A percentile compares a stretch with the other conserved stretches of the same genome.
Conservation (phyloP, 2,888 invertebrate species). For the Hoplodrina blanda region DNA sequence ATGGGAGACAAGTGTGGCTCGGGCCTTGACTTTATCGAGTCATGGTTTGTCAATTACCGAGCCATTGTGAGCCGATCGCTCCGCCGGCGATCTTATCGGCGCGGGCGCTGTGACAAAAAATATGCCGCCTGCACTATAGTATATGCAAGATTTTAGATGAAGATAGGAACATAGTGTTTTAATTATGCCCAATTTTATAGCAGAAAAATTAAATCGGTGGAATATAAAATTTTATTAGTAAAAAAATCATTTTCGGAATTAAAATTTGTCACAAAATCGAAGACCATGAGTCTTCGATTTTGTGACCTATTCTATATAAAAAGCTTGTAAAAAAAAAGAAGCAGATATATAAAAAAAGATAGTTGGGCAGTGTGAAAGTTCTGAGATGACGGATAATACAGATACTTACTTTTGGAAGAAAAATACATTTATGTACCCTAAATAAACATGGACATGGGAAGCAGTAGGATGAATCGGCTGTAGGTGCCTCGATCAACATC, state of each 20-base stretch:
- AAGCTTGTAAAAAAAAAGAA: too few species aligned
- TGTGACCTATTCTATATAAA: too few species aligned
- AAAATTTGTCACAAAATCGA: background rate
- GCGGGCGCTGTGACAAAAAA: conserved; percentile 78
- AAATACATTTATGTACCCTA: background rate
- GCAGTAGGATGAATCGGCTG: too few species aligned
- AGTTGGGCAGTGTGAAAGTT: too few species aligned
- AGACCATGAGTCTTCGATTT: too few species aligned
- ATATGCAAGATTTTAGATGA: conserved; percentile 49
- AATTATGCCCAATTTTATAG: too few species aligned
- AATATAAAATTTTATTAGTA: too few species aligned
- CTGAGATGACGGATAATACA: background rate
- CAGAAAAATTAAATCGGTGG: too few species aligned
- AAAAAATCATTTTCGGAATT: background rate
- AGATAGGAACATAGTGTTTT: background rate
- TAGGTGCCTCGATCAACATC: too few species aligned
- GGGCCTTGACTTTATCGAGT: conserved; percentile 86
- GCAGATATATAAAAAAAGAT: too few species aligned
- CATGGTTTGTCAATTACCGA: conserved; percentile 88
- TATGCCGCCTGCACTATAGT: conserved; percentile 61
- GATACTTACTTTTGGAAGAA: too few species aligned
- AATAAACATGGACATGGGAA: background rate
- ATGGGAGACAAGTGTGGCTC: conserved; percentile 72
- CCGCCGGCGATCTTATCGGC: conserved; percentile 79
- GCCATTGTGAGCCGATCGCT: conserved; percentile 80